These are phyloP conservation scores for Myotis yumanensis DNA, from an alignment of 2,113 vertebrate species.

Conservation along the genomic window DNA sequence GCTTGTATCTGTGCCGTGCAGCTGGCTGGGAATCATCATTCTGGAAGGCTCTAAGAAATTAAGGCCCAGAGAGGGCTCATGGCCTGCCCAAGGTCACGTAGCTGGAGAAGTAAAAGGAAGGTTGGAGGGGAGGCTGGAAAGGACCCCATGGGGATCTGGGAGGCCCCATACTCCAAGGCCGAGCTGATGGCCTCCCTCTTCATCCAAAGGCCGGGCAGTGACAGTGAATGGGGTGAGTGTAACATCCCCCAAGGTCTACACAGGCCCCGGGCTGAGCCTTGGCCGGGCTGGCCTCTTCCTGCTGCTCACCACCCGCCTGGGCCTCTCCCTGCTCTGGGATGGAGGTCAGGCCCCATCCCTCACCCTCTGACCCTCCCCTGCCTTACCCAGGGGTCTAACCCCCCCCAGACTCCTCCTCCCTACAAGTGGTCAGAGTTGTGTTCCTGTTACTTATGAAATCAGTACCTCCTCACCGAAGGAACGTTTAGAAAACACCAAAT, in stretches of 20 bases:
- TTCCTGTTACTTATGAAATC: slow-evolving; percentile 20
- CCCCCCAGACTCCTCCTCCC: fast-evolving
- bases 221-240: slow-evolving; percentile 90
- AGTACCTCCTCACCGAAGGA: not conserved
- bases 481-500: slow-evolving; percentile 39
- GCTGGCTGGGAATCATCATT: not conserved
- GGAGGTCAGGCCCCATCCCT: slow-evolving; percentile 84
- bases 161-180: no score
- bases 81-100: not conserved
- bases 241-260: slow-evolving; percentile 88
- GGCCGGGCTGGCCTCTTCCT: slow-evolving; percentile 88
- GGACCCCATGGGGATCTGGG: not conserved
- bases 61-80: not conserved
- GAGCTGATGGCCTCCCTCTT: not conserved
- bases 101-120: not conserved
- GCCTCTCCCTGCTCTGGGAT: slow-evolving; percentile 91
- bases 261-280: slow-evolving; percentile 88
- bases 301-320: slow-evolving; percentile 85
- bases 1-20: not conserved
- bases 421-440: not conserved
- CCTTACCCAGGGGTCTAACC: not conserved
- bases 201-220: slow-evolving; percentile 87
- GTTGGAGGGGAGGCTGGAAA: not conserved
- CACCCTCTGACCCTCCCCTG: fast-evolving
- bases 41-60: not conserved